Conservation (phyloP, 1,140 invertebrate genomes). For the Drosophila repletoides region DNA sequence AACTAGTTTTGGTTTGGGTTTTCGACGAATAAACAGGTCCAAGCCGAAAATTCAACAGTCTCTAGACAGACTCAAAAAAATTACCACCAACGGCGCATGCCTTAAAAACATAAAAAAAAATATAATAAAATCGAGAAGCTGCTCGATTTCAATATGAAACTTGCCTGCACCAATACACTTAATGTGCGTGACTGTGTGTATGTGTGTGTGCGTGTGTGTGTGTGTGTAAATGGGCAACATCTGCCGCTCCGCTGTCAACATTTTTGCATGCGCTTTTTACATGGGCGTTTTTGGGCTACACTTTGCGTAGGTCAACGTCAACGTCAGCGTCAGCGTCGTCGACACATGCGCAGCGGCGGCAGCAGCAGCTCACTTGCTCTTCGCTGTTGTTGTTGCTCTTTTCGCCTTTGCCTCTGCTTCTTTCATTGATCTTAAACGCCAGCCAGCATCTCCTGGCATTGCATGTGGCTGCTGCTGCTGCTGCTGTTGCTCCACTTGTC, state of each 20-base stretch:
- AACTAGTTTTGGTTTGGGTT: slow-evolving; percentile 58
- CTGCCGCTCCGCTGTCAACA: slow-evolving; percentile 66
- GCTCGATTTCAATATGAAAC: slow-evolving; percentile 64
- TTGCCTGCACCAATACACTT: slow-evolving; percentile 19
- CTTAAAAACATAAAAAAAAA: slow-evolving; percentile 41
- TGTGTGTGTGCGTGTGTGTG: neutral
- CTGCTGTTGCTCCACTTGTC: slow-evolving; percentile 5
- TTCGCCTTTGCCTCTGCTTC: slow-evolving; percentile 16
- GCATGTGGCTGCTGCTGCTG: slow-evolving; percentile 51
- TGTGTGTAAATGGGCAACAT: slow-evolving; percentile 62
- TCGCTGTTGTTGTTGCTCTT: neutral
- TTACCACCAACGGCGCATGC: slow-evolving; percentile 77
- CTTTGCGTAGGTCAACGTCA: slow-evolving; percentile 74
- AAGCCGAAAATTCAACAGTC: slow-evolving; percentile 46
- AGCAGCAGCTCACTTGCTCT: too few relatives aligned
- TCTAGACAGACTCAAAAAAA: slow-evolving; percentile 46
- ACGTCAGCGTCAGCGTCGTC: slow-evolving; percentile 29
- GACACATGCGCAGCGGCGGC: slow-evolving; percentile 61
- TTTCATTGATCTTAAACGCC: slow-evolving; percentile 78
- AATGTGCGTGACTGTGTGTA: neutral
- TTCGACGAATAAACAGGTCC: slow-evolving; percentile 58
- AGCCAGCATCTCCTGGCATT: slow-evolving; percentile 53
- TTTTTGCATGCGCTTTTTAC: slow-evolving; percentile 70
- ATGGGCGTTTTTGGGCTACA: slow-evolving; percentile 60
- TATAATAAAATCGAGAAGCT: slow-evolving; percentile 40